Percentiles rank a stretch among this genome's conserved stretches.
Evolutionary conservation across 1,140 invertebrate genomes (phyloP).

Genomic region (Vanessa atalanta): DNA sequence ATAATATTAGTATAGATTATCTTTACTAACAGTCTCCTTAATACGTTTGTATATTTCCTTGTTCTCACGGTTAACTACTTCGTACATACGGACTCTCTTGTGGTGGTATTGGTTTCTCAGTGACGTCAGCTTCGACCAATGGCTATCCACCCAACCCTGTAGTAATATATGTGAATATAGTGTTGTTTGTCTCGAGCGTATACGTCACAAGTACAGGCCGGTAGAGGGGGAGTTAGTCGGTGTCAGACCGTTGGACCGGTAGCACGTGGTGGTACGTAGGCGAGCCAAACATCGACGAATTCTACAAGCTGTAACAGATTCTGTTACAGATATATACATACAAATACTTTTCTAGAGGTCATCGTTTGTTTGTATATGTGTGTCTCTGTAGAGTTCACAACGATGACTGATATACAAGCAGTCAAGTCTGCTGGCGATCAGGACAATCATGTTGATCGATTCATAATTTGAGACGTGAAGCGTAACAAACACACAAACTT

Average conservation of each 20-base stretch:
- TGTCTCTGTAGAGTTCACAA: background rate
- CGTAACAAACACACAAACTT: too few relatives aligned
- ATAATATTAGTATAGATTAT: background rate
- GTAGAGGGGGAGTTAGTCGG: too few relatives aligned
- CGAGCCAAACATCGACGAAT: too few relatives aligned
- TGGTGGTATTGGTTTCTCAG: conserved; percentile 36
- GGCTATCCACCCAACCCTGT: conserved; percentile 57
- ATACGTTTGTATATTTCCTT: conserved; percentile 44
- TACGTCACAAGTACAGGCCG: too few relatives aligned
- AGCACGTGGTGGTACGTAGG: too few relatives aligned
- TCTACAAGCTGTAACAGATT: background rate
- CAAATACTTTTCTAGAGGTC: background rate
- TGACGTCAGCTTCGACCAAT: conserved; percentile 37
- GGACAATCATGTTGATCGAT: too few relatives aligned
- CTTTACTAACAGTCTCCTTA: conserved; percentile 41
- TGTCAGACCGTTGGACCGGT: too few relatives aligned
- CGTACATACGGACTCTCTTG: conserved; percentile 39
- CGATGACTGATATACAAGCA: too few relatives aligned
- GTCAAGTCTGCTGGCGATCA: too few relatives aligned
- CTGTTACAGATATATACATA: background rate
- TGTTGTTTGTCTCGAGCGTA: too few relatives aligned
- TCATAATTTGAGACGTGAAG: too few relatives aligned
- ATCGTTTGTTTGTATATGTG: too few relatives aligned
- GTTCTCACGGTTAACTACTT: conserved; percentile 43
- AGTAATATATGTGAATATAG: background rate